Conservation (phyloP, 1,140 invertebrate genomes). For the Drosophila equinoxialis region DNA sequence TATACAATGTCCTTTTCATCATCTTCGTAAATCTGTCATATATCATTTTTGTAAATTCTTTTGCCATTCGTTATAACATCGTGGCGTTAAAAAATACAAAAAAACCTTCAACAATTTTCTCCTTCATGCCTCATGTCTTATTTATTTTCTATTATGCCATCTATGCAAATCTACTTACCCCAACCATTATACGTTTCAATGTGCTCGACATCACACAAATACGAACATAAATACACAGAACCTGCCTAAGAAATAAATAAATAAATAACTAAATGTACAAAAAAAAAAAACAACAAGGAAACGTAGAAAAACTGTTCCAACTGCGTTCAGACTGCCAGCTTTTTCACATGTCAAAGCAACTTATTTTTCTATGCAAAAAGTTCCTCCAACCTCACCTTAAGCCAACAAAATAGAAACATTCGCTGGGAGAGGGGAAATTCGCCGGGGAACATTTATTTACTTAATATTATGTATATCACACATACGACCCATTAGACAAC, state of each 20-base stretch:
- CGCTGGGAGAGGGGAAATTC: neutral
- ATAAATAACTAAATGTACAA: conserved; percentile 14
- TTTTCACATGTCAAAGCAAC: conserved; percentile 43
- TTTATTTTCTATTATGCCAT: conserved; percentile 22
- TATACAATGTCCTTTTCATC: no score
- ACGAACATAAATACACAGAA: neutral
- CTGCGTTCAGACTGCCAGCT: conserved; percentile 19
- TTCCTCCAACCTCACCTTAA: neutral
- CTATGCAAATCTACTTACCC: conserved; percentile 9
- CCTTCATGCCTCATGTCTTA: conserved; percentile 14
- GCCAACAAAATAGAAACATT: conserved; percentile 5
- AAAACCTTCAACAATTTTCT: conserved; percentile 1
- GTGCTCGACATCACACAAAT: conserved; percentile 8
- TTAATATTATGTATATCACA: conserved; percentile 67
- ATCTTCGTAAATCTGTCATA: neutral
- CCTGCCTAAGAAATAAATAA: conserved; percentile 12
- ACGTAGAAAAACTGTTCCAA: conserved; percentile 5
- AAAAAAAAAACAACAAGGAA: neutral
- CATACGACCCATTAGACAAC: conserved; percentile 71
- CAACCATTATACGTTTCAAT: neutral
- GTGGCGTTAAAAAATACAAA: neutral
- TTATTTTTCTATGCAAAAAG: conserved; percentile 59
- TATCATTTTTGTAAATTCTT: neutral
- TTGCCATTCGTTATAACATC: neutral
- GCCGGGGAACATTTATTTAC: conserved; percentile 62